phyloP scores from a whole-genome alignment of 2,113 vertebrate genomes.

The Baryphthengus martii region DNA sequence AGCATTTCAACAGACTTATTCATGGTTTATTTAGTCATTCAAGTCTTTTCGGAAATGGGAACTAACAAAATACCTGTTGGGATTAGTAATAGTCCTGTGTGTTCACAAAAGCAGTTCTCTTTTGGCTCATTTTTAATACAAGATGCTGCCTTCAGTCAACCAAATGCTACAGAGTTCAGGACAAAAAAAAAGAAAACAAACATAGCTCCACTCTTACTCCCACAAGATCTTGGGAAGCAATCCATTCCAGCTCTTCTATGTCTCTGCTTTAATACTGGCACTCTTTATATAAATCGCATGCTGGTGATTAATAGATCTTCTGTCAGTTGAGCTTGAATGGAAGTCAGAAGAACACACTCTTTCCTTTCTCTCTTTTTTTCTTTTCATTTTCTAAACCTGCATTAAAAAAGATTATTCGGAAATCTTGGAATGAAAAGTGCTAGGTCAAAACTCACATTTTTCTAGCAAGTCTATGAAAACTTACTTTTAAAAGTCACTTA shows the following conservation, averaged over 20 bases:
- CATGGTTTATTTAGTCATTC: neutral
- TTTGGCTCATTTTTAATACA: neutral
- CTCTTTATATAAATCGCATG: neutral
- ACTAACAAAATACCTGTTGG: neutral
- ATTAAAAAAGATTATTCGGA: slow-evolving; percentile 38
- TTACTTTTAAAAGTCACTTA: slow-evolving; percentile 10
- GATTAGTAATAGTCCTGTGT: neutral
- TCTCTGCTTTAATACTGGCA: neutral
- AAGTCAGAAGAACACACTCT: slow-evolving; percentile 13
- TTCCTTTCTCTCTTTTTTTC: neutral
- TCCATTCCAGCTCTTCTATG: neutral
- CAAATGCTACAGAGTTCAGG: neutral
- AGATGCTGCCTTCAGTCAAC: neutral
- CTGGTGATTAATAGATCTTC: slow-evolving; percentile 10
- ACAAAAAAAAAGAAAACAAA: neutral
- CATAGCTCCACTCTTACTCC: neutral
- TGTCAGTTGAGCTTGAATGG: neutral
- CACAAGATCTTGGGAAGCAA: neutral
- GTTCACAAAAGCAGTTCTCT: neutral
- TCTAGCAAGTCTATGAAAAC: slow-evolving; percentile 2
- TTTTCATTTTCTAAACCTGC: neutral
- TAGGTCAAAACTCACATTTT: slow-evolving; percentile 47
- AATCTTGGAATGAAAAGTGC: neutral
- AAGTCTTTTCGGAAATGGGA: slow-evolving; percentile 5
- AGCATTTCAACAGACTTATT: slow-evolving; percentile 16